phyloP scores from a whole-genome alignment of 2,113 vertebrate species.

The Catharus fuscescens region DNA sequence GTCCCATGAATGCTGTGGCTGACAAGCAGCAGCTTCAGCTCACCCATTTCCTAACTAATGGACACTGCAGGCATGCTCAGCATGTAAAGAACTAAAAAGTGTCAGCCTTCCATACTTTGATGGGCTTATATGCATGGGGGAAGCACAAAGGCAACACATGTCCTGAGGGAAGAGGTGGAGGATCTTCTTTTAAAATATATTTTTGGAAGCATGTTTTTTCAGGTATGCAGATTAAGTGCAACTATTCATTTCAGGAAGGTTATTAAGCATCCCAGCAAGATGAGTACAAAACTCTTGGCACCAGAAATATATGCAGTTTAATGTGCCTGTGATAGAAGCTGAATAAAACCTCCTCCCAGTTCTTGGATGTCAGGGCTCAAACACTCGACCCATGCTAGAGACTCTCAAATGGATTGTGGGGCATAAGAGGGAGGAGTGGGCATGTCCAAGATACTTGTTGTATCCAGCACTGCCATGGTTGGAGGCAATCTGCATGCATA shows the following conservation, averaged over 20 bases:
- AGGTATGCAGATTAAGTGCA: not conserved
- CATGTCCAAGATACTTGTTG: not conserved
- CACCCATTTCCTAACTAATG: not conserved
- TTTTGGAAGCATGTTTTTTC: not conserved
- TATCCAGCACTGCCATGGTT: not conserved
- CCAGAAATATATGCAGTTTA: not conserved
- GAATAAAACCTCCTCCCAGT: not conserved
- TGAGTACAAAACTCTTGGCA: not conserved
- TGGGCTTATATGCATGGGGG: not conserved
- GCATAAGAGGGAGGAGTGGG: not conserved
- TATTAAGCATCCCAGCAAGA: not conserved
- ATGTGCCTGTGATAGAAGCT: not conserved
- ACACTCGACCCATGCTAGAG: not conserved
- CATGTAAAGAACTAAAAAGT: not conserved
- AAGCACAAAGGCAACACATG: not conserved
- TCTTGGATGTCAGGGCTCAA: not conserved
- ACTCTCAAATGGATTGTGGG: not conserved
- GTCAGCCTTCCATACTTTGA: not conserved
- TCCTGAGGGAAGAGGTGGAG: not conserved
- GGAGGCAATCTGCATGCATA: not conserved
- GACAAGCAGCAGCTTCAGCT: not conserved
- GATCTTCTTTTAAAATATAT: not conserved
- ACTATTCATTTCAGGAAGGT: not conserved
- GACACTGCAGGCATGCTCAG: not conserved
- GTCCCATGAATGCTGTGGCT: accelerated